Evolutionary conservation across 2,888 invertebrate species (phyloP).

Genomic region (Phymatocera aterrima): DNA sequence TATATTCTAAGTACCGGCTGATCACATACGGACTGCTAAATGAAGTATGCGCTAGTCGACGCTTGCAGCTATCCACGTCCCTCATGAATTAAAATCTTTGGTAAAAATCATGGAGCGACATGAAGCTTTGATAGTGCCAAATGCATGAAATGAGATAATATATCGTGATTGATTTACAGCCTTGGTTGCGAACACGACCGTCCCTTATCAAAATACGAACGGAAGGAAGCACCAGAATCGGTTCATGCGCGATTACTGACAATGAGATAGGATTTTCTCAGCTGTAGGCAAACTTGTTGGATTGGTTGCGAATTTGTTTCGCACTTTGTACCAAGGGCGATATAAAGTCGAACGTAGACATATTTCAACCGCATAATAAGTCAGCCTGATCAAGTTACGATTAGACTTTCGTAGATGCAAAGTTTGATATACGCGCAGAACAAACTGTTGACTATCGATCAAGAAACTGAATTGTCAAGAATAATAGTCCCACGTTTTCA

Average conservation of each 20-base stretch:
- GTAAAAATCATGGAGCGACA: background rate
- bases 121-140: background rate
- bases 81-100: background rate
- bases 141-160: background rate
- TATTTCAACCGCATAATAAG: too few relatives aligned
- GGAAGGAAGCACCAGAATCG: background rate
- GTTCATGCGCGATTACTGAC: background rate
- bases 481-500: constrained; percentile 1
- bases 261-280: background rate
- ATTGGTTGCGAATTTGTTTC: background rate
- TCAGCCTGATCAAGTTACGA: background rate
- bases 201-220: background rate
- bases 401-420: background rate
- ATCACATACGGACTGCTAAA: too few relatives aligned
- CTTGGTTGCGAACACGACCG: background rate
- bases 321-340: background rate
- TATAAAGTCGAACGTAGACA: too few relatives aligned
- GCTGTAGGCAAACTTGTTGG: background rate
- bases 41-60: background rate
- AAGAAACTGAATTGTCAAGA: background rate
- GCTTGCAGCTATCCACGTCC: background rate
- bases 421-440: background rate
- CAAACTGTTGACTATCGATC: too few relatives aligned
- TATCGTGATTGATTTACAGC: background rate
- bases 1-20: background rate